phyloP scores from a whole-genome alignment of 2,797 vertebrate genomes.

The Acipenser ruthenus region DNA sequence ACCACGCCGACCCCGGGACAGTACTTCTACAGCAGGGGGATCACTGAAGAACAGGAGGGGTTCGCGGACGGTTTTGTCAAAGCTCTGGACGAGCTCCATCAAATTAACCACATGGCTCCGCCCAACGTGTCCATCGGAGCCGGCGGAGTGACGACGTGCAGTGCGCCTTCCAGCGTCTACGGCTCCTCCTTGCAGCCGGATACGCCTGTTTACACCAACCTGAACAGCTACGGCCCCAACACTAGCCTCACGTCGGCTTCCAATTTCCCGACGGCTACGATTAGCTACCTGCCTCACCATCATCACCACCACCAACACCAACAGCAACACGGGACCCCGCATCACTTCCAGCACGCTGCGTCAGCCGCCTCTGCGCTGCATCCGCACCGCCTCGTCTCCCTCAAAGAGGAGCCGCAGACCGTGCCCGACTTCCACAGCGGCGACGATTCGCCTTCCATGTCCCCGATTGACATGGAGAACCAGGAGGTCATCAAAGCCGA shows the following conservation, averaged over 20 bases:
- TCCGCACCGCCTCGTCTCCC: conserved; percentile 50
- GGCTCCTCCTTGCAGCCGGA: conserved; percentile 63
- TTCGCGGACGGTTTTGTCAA: conserved; percentile 85
- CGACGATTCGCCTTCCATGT: conserved; percentile 75
- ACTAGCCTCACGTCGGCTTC: conserved; percentile 54
- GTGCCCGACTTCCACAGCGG: conserved; percentile 81
- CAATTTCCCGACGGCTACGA: conserved; percentile 75
- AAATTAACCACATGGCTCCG: conserved; percentile 83
- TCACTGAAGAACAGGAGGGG: conserved; percentile 84
- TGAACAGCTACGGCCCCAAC: conserved; percentile 76
- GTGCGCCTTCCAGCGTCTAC: conserved; percentile 63
- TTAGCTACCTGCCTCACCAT: conserved; percentile 80
- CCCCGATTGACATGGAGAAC: conserved; percentile 81
- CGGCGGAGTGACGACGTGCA: conserved; percentile 57
- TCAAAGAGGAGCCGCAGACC: conserved; percentile 86
- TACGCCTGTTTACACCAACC: conserved; percentile 81
- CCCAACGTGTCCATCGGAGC: conserved; percentile 80
- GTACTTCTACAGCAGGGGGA: conserved; percentile 73
- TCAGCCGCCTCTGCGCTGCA: conserved; percentile 39
- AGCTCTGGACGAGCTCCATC: conserved; percentile 86
- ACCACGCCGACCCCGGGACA: conserved; percentile 74
- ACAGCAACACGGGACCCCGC: conserved; percentile 34
- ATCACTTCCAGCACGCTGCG: conserved; percentile 48
- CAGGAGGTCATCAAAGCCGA: conserved; percentile 88
- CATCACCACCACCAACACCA: conserved; percentile 40